phyloP scores from a whole-genome alignment of 2,113 vertebrate genomes.

The Rhinoptilus africanus region DNA sequence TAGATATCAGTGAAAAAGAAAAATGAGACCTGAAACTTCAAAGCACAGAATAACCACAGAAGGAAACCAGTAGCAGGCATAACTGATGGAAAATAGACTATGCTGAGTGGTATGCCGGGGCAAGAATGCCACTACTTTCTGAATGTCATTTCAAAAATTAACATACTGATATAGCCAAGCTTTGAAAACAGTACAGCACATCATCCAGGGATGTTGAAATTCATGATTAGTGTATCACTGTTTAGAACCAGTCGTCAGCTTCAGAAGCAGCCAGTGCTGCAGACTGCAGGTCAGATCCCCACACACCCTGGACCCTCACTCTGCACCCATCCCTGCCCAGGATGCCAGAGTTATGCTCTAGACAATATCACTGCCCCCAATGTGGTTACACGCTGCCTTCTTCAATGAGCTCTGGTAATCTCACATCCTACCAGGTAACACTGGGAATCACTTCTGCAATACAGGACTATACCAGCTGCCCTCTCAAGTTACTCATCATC shows the following conservation, averaged over 20 bases:
- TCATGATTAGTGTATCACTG: not conserved
- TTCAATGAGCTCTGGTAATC: not conserved
- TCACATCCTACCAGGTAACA: not conserved
- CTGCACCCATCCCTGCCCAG: not conserved
- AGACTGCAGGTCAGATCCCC: not conserved
- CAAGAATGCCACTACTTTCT: not conserved
- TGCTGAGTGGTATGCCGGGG: not conserved
- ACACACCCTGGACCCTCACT: fast-evolving
- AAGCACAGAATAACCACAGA: not conserved
- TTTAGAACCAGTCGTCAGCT: not conserved
- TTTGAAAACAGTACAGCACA: not conserved
- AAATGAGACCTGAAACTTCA: not conserved
- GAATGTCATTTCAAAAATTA: not conserved
- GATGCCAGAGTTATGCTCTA: too few species aligned
- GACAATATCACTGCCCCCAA: not conserved
- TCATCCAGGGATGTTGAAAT: not conserved
- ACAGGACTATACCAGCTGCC: not conserved
- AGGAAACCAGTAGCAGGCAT: not conserved
- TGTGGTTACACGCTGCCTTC: not conserved
- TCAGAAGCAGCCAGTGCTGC: not conserved
- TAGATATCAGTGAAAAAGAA: not conserved
- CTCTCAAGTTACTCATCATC: not conserved
- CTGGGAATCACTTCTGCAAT: fast-evolving
- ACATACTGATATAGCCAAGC: not conserved
- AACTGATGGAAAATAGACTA: not conserved